Conservation (phyloP, 2,888 invertebrate genomes). For the Alcis repandata region DNA sequence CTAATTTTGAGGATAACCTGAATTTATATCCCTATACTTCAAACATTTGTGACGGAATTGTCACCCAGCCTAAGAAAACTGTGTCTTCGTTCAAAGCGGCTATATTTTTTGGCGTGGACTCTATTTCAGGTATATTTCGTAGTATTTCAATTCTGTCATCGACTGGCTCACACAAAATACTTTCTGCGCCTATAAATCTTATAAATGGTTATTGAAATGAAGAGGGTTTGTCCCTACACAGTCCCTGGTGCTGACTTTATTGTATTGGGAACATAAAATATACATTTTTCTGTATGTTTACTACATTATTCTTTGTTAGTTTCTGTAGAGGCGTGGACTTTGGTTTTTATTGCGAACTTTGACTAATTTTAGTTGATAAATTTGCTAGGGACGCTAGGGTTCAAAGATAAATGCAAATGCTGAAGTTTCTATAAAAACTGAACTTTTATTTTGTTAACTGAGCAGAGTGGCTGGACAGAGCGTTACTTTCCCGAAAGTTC, state of each 20-base stretch:
- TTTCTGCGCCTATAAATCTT: slow-evolving; percentile 66
- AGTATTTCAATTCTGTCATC: slow-evolving; percentile 68
- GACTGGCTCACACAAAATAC: slow-evolving; percentile 56
- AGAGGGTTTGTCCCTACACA: slow-evolving; percentile 63
- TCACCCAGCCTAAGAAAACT: no score
- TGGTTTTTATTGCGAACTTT: slow-evolving; percentile 32
- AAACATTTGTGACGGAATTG: no score
- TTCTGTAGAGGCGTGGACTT: slow-evolving; percentile 46
- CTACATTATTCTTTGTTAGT: slow-evolving; percentile 36
- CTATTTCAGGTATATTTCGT: slow-evolving; percentile 12
- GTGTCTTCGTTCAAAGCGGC: background rate
- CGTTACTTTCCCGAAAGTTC: no score
- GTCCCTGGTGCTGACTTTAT: slow-evolving; percentile 56
- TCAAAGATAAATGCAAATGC: background rate
- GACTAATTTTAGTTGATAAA: background rate
- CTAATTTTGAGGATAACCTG: no score
- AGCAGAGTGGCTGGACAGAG: no score
- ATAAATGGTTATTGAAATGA: slow-evolving; percentile 73
- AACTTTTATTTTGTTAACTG: background rate
- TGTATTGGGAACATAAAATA: slow-evolving; percentile 53
- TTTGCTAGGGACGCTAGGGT: background rate
- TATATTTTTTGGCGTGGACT: background rate
- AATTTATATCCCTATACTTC: no score
- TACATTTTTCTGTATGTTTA: slow-evolving; percentile 36
- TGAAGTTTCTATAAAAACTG: background rate